Evolutionary conservation across 2,888 invertebrate species (phyloP), one percentile per base, ranked within the genome.

Genomic region (Campopleginae sp.): DNA sequence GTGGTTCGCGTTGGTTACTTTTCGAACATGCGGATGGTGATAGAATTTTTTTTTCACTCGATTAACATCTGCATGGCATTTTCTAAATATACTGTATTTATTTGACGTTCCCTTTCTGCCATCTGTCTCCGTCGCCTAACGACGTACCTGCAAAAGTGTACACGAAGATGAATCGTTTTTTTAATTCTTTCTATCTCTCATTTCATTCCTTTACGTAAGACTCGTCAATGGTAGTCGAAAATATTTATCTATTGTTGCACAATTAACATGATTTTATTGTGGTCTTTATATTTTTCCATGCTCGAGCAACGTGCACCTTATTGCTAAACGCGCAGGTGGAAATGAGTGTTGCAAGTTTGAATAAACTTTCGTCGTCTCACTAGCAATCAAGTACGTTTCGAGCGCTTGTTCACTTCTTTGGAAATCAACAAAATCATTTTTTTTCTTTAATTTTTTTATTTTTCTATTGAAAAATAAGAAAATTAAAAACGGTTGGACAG

Each of bases 31-130:
- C 44, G 42, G 66, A 80, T 72, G 78, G 79, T 85, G 42, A 38
- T 44, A 51, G 19, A 58, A 27, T 54, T 19, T 46, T 70, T 61
- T 72, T 54, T 71, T 23, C 42, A 27, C 31, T 23, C 38, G 19
- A n/a, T 66, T 68, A 54, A 80, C 46, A 46, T 83, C 81, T 82
- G 87, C 88, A 89, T 88, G 88, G 82, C 87, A 87, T 85, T 83
- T 84, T 89, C 44, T 61, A 75, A 58, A 79, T 77, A 86, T 86
- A 85, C 86, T 87, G 76, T 89, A 89, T 89, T 88, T 88, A 89
- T 89, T 88, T 27, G 42, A 44, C 79, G 42, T 76, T 65, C 48
- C 68, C 12, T 68, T 74, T 65, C 17, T 19, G 12, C 14, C 27
- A 58, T 58, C 14, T 75, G 44, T 42, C 19, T n/a, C 65, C 23